Conservation (phyloP, 1,140 invertebrate species). For the Semibalanus balanoides region DNA sequence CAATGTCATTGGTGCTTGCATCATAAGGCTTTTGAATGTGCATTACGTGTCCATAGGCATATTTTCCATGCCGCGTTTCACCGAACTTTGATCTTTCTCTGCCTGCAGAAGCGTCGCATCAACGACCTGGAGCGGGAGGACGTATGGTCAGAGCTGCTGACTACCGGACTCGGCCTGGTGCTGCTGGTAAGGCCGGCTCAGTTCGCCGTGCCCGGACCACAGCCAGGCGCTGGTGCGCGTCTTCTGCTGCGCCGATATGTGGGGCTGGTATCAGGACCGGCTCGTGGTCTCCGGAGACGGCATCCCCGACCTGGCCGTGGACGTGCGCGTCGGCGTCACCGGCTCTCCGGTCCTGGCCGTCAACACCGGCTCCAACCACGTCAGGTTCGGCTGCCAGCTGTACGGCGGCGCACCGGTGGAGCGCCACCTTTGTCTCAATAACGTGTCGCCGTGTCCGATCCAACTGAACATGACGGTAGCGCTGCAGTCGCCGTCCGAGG, state of each 20-base stretch:
- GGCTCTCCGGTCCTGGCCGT: not conserved
- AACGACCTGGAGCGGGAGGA: not conserved
- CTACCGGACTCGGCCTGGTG: not conserved
- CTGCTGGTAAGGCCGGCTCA: not conserved
- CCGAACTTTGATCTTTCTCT: too few relatives aligned
- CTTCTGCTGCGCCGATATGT: not conserved
- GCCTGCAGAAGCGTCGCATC: not conserved
- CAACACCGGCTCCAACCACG: not conserved
- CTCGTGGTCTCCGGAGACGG: not conserved
- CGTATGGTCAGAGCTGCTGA: not conserved
- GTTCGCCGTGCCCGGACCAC: not conserved
- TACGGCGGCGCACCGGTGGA: not conserved
- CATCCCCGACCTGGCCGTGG: not conserved
- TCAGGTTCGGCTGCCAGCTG: not conserved
- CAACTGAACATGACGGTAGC: not conserved
- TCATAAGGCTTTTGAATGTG: too few relatives aligned
- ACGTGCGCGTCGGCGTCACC: not conserved
- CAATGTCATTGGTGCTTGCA: too few relatives aligned
- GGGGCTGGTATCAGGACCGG: not conserved
- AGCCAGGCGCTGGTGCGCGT: not conserved
- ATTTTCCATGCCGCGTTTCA: too few relatives aligned
- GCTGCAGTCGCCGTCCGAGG: not conserved
- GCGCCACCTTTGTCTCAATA: not conserved
- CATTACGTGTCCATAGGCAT: too few relatives aligned
- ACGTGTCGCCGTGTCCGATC: not conserved